These are phyloP conservation scores for Oligia strigilis DNA, from an alignment of 2,888 invertebrate genomes.

Conservation along the genomic window DNA sequence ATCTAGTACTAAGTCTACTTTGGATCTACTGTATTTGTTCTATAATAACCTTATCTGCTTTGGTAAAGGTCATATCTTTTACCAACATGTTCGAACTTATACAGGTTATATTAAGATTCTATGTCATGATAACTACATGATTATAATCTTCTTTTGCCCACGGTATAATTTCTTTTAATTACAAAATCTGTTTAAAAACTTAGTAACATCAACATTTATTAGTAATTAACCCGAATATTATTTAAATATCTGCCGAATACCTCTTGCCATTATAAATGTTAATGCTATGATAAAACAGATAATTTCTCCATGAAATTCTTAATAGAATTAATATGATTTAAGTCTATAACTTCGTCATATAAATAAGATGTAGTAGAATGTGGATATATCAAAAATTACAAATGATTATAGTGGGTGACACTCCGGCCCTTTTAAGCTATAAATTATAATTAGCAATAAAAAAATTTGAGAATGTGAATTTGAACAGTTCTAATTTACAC, in stretches of 20 bases:
- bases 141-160: constrained; percentile 21
- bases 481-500: constrained; percentile 28
- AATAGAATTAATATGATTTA: constrained; percentile 24
- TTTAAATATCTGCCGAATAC: not conserved
- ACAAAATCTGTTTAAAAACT: constrained; percentile 19
- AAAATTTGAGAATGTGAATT: constrained; percentile 21
- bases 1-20: not conserved
- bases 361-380: constrained; percentile 36
- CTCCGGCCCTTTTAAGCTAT: constrained; percentile 26
- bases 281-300: not conserved
- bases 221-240: constrained; percentile 41
- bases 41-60: not conserved
- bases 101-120: constrained; percentile 21
- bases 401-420: constrained; percentile 38
- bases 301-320: constrained; percentile 4
- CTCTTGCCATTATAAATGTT: constrained; percentile 12
- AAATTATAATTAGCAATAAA: constrained; percentile 46
- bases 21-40: not conserved
- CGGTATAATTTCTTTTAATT: constrained; percentile 29
- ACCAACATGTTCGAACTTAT: not conserved
- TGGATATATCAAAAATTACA: constrained; percentile 38
- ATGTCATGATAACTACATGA: constrained; percentile 19
- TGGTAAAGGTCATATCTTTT: not conserved
- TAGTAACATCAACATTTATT: constrained; percentile 21
- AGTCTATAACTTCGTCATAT: constrained; percentile 10